A percentile compares a stretch with the other conserved stretches of the same genome.
These are phyloP conservation scores for Larimichthys polyactis DNA, from an alignment of 2,113 vertebrate species.

Conservation along the genomic window DNA sequence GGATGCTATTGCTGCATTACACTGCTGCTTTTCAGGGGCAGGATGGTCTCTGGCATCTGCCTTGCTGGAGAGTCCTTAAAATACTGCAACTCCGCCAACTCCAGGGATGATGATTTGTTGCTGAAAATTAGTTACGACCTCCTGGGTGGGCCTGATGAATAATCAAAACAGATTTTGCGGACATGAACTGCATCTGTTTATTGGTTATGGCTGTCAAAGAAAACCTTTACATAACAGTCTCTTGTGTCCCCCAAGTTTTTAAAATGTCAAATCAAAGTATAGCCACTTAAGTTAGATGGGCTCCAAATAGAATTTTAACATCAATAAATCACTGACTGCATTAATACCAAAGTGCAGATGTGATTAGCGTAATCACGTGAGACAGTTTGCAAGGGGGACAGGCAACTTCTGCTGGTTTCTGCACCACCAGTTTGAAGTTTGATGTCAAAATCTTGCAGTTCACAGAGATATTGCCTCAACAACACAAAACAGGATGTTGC, in stretches of 20 bases:
- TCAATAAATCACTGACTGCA: slow-evolving; percentile 52
- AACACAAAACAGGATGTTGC: neutral
- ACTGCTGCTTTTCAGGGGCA: neutral
- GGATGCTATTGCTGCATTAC: slow-evolving; percentile 11
- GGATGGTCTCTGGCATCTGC: neutral
- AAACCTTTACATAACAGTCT: slow-evolving; percentile 5
- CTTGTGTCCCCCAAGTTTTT: slow-evolving; percentile 15
- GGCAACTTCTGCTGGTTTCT: neutral
- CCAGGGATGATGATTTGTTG: neutral
- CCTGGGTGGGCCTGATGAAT: neutral
- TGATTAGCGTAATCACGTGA: slow-evolving; percentile 42
- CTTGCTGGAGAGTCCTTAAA: slow-evolving; percentile 11
- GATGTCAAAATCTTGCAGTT: neutral
- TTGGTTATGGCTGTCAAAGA: neutral
- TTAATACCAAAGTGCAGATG: slow-evolving; percentile 23
- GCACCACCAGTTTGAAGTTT: neutral
- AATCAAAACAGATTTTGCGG: slow-evolving; percentile 12
- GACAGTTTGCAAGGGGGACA: slow-evolving; percentile 8
- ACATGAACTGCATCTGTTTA: slow-evolving; percentile 9
- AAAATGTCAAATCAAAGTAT: slow-evolving; percentile 37
- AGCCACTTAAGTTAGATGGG: slow-evolving; percentile 25
- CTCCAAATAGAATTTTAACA: slow-evolving; percentile 43
- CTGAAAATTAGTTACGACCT: neutral
- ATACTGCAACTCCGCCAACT: neutral
- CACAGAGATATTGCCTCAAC: neutral